phyloP scores from a whole-genome alignment of 1,140 invertebrate species.

The Probaryconus sp. region DNA sequence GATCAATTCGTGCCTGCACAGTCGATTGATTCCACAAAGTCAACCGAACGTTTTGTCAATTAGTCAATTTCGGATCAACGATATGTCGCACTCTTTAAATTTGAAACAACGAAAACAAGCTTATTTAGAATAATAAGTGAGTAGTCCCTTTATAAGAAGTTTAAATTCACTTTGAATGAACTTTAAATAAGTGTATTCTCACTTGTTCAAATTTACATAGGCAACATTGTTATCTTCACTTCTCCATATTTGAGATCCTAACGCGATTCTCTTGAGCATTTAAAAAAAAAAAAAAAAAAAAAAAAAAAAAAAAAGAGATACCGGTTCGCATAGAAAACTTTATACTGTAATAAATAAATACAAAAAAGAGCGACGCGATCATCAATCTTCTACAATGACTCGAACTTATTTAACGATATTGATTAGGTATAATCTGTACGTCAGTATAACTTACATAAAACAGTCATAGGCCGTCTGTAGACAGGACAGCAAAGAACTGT shows the following conservation, averaged over 20 bases:
- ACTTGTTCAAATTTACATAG: neutral
- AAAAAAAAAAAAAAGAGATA: too few species aligned
- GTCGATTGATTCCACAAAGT: slow-evolving; percentile 2
- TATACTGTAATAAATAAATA: slow-evolving; percentile 44
- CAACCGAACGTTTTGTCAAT: slow-evolving; percentile 52
- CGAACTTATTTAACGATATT: slow-evolving; percentile 59
- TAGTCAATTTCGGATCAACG: slow-evolving; percentile 28
- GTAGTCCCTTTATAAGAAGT: too few species aligned
- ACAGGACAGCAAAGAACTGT: slow-evolving; percentile 47
- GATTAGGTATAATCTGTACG: slow-evolving; percentile 54
- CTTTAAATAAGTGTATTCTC: too few species aligned
- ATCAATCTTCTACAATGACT: slow-evolving; percentile 73
- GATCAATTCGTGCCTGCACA: slow-evolving; percentile 39
- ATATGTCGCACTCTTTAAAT: slow-evolving; percentile 3
- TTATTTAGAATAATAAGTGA: too few species aligned
- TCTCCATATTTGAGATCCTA: slow-evolving; percentile 26
- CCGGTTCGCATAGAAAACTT: slow-evolving; percentile 50
- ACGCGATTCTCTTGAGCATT: slow-evolving; percentile 41
- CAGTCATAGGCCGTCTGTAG: slow-evolving; percentile 46
- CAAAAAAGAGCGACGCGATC: slow-evolving; percentile 49
- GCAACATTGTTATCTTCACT: slow-evolving; percentile 14
- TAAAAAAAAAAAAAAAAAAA: too few species aligned
- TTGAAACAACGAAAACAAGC: too few species aligned
- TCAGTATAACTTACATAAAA: slow-evolving; percentile 36
- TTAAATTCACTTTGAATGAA: too few species aligned